A percentile compares a stretch with the other conserved stretches of the same genome.
phyloP scores from a whole-genome alignment of 2,113 vertebrate species.

The Corvus cornix region DNA sequence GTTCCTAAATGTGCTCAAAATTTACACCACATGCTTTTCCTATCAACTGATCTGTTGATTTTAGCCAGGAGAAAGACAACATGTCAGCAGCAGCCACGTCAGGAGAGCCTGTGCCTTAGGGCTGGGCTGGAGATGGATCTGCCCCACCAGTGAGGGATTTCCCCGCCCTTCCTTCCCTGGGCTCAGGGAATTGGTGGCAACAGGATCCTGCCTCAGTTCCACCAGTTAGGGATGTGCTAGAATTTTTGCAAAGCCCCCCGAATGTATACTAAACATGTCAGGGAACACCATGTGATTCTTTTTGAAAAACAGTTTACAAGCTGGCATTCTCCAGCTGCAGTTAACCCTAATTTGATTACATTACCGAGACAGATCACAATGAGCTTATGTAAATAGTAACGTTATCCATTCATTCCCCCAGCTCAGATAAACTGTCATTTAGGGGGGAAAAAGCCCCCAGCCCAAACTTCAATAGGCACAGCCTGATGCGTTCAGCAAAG shows the following conservation, averaged over 20 bases:
- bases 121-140: background rate
- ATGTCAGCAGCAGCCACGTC: background rate
- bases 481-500: background rate
- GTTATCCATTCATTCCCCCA: slow-evolving; percentile 25
- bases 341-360: slow-evolving; percentile 59
- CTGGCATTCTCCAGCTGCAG: slow-evolving; percentile 62
- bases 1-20: background rate
- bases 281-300: slow-evolving; percentile 59
- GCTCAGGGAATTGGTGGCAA: background rate
- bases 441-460: rapidly evolving
- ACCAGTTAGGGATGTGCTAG: slow-evolving; percentile 13
- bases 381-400: slow-evolving; percentile 55
- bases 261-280: slow-evolving; percentile 47
- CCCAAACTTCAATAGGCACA: background rate
- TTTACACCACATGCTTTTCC: background rate
- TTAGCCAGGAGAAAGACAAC: background rate
- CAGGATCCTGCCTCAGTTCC: background rate
- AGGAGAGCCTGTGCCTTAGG: background rate
- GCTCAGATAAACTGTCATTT: slow-evolving; percentile 49
- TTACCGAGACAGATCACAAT: slow-evolving; percentile 63
- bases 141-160: background rate
- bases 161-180: background rate
- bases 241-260: slow-evolving; percentile 24
- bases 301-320: slow-evolving; percentile 64
- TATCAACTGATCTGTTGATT: background rate